Evolutionary conservation across 2,113 vertebrate genomes (phyloP).

Genomic region (Rhizomys pruinosus): DNA sequence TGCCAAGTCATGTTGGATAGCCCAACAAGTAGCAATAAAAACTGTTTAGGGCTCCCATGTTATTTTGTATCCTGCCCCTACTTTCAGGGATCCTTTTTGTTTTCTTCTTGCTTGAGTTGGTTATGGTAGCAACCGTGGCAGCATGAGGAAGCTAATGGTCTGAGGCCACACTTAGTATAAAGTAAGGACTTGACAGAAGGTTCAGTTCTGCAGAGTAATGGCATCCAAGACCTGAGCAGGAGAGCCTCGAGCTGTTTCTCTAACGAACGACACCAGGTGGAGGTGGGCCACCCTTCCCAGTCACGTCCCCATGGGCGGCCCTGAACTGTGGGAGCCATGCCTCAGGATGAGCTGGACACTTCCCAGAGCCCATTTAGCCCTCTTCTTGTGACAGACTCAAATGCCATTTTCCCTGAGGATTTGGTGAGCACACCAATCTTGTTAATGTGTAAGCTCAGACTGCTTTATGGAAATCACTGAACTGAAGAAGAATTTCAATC

Average conservation of each 20-base stretch:
- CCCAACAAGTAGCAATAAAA: slow-evolving; percentile 56
- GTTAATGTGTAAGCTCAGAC: not conserved
- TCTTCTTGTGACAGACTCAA: not conserved
- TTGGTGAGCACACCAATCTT: not conserved
- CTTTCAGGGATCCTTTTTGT: slow-evolving; percentile 50
- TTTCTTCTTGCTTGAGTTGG: slow-evolving; percentile 54
- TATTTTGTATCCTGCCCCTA: slow-evolving; percentile 39
- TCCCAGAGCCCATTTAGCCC: not conserved
- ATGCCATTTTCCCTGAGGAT: slow-evolving; percentile 20
- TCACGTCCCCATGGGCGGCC: not conserved
- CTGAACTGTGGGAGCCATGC: rapidly evolving
- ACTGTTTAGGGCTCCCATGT: not conserved
- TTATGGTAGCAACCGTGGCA: slow-evolving; percentile 50
- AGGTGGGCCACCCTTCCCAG: not conserved
- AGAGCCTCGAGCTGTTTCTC: not conserved
- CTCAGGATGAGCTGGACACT: not conserved
- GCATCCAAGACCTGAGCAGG: not conserved
- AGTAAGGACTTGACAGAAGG: not conserved
- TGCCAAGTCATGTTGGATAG: slow-evolving; percentile 32
- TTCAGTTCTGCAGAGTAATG: not conserved
- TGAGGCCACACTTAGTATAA: not conserved
- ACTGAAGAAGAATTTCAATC: not conserved
- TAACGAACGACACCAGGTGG: not conserved
- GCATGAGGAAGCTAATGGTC: slow-evolving; percentile 30
- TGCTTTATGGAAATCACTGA: slow-evolving; percentile 42